Evolutionary conservation across 2,797 vertebrate species (phyloP).

Genomic region (Karalla daura): DNA sequence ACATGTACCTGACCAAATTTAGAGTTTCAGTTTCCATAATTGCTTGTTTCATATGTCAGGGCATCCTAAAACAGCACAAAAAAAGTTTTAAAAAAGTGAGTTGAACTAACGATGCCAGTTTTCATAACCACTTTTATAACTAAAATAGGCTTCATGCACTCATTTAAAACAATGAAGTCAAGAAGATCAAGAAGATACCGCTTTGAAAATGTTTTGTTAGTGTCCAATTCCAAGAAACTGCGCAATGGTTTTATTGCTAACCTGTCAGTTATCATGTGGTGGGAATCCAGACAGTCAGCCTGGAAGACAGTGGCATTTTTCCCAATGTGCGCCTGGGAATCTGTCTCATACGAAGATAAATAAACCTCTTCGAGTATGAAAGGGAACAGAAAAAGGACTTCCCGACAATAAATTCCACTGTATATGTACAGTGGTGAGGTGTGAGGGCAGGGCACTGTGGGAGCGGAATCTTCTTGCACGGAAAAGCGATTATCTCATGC

Average conservation of each 20-base stretch:
- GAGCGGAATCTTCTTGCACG: conserved; percentile 44
- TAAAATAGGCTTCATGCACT: no score
- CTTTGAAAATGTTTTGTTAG: conserved; percentile 25
- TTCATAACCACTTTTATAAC: not conserved
- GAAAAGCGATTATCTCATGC: conserved; percentile 71
- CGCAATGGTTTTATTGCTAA: conserved; percentile 27
- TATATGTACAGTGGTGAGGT: conserved; percentile 53
- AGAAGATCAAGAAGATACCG: conserved; percentile 6
- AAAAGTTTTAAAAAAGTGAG: not conserved
- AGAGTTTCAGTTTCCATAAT: not conserved
- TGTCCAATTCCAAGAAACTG: conserved; percentile 23
- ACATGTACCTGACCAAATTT: not conserved
- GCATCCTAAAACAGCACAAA: conserved; percentile 13
- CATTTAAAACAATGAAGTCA: no score
- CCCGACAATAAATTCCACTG: conserved; percentile 37
- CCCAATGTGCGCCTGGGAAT: conserved; percentile 30
- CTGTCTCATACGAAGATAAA: conserved; percentile 35
- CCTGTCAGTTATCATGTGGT: conserved; percentile 41
- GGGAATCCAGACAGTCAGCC: conserved; percentile 23
- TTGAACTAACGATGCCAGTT: not conserved
- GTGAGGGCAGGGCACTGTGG: conserved; percentile 48
- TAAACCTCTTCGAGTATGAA: conserved; percentile 20
- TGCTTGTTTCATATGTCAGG: not conserved
- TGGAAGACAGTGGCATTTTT: conserved; percentile 42
- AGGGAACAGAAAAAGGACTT: conserved; percentile 1